phyloP scores from a whole-genome alignment of 2,888 invertebrate species.

The Ichneumon xanthorius region DNA sequence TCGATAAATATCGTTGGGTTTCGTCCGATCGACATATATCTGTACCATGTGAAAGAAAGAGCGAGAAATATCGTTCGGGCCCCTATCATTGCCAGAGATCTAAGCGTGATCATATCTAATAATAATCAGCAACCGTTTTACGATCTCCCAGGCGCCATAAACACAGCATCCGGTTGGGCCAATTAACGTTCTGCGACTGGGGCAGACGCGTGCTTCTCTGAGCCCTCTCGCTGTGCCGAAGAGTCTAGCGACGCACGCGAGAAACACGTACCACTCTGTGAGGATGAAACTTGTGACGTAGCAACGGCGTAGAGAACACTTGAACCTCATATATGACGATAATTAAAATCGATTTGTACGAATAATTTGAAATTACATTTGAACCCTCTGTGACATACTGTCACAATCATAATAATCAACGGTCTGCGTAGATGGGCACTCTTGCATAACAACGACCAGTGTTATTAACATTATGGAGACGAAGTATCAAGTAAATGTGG shows the following conservation, averaged over 20 bases:
- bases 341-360: slow-evolving; percentile 43
- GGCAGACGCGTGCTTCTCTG: slow-evolving; percentile 65
- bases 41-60: slow-evolving; percentile 30
- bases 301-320: background rate
- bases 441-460: slow-evolving; percentile 42
- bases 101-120: slow-evolving; percentile 77
- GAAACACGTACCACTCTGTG: slow-evolving; percentile 22
- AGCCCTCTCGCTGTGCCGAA: slow-evolving; percentile 21
- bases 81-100: slow-evolving; percentile 70
- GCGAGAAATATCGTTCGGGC: slow-evolving; percentile 56
- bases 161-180: slow-evolving; percentile 73
- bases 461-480: slow-evolving; percentile 61
- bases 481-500: slow-evolving; percentile 70
- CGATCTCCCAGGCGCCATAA: slow-evolving; percentile 72
- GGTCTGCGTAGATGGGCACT: background rate
- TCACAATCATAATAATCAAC: too few relatives aligned
- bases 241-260: slow-evolving; percentile 43
- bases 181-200: slow-evolving; percentile 76
- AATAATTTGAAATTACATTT: background rate
- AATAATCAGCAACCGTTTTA: slow-evolving; percentile 78
- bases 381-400: too few relatives aligned
- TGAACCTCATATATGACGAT: slow-evolving; percentile 25
- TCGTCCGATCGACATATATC: slow-evolving; percentile 15
- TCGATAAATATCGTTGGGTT: slow-evolving; percentile 51
- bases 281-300: slow-evolving; percentile 13